phyloP scores from a whole-genome alignment of 2,888 invertebrate species.

The Drosophila suboccidentalis region DNA sequence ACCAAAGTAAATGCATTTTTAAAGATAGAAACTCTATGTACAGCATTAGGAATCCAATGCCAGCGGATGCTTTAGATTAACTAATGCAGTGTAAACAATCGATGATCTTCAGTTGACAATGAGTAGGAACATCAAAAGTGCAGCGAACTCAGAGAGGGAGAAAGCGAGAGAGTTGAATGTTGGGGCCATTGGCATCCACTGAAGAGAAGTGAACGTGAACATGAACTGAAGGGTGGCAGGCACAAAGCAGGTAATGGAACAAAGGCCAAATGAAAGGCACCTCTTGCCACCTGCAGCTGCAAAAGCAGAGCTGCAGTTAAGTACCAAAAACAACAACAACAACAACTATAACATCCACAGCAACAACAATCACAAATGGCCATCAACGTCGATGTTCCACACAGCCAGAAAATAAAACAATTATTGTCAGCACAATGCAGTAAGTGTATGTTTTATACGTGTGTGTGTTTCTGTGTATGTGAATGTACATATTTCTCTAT shows the following conservation, averaged over 20 bases:
- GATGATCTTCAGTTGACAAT: not conserved
- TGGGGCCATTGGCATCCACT: not conserved
- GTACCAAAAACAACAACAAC: slow-evolving; percentile 3
- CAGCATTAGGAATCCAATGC: not conserved
- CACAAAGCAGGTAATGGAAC: slow-evolving; percentile 23
- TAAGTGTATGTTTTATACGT: slow-evolving; percentile 13
- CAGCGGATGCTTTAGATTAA: too few relatives aligned
- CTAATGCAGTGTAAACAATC: not conserved
- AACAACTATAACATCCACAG: slow-evolving; percentile 2
- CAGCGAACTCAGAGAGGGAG: slow-evolving; percentile 4
- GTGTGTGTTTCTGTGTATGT: not conserved
- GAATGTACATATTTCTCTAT: not conserved
- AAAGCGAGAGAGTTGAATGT: not conserved
- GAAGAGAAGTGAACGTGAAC: slow-evolving; percentile 7
- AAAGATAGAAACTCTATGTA: not conserved
- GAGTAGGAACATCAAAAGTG: not conserved
- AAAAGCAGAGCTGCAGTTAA: slow-evolving; percentile 1
- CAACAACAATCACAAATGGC: slow-evolving; percentile 23
- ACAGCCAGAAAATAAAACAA: not conserved
- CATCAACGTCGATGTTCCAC: slow-evolving; percentile 30
- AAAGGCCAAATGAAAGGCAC: slow-evolving; percentile 13
- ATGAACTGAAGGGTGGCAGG: slow-evolving; percentile 14
- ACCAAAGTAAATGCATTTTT: not conserved
- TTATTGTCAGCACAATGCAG: slow-evolving; percentile 24
- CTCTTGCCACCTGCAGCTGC: not conserved